A percentile compares a stretch with the other conserved stretches of the same genome.
Evolutionary conservation across 1,140 invertebrate genomes (phyloP).

Genomic region (Telenomus remus): DNA sequence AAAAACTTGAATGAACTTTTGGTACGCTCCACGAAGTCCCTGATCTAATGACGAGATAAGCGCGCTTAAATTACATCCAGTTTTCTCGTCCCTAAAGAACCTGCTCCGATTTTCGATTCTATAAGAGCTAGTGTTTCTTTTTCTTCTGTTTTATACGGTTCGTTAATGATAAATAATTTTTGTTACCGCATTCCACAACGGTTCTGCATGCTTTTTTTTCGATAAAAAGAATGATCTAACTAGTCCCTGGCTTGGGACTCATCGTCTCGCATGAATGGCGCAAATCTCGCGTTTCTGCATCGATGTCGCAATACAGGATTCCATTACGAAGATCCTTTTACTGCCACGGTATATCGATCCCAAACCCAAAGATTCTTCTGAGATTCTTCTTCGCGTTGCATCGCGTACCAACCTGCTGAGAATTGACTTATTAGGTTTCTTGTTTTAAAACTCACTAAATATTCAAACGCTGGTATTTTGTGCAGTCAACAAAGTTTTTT

Average conservation of each 20-base stretch:
- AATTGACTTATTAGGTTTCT: no score
- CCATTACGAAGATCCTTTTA: slow-evolving; percentile 56
- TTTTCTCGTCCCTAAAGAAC: no score
- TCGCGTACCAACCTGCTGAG: slow-evolving; percentile 31
- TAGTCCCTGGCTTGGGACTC: slow-evolving; percentile 13
- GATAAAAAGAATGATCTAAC: slow-evolving; percentile 14
- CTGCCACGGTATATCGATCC: slow-evolving; percentile 45
- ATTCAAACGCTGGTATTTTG: no score
- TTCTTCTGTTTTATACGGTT: no score
- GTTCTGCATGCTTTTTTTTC: background rate
- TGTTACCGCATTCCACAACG: background rate
- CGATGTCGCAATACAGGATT: slow-evolving; percentile 53
- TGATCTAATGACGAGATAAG: no score
- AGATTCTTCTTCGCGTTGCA: slow-evolving; percentile 47
- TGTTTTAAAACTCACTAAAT: no score
- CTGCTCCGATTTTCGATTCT: no score
- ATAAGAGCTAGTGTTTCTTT: no score
- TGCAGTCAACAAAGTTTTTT: no score
- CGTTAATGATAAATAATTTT: slow-evolving; percentile 3
- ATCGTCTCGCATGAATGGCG: slow-evolving; percentile 52
- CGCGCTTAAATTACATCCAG: no score
- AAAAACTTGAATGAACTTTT: no score
- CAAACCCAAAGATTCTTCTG: slow-evolving; percentile 38
- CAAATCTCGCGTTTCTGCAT: slow-evolving; percentile 39
- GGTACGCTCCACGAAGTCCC: no score